A percentile compares a stretch with the other conserved stretches of the same genome.
phyloP scores from a whole-genome alignment of 2,888 invertebrate species.

The Xylocampa areola region DNA sequence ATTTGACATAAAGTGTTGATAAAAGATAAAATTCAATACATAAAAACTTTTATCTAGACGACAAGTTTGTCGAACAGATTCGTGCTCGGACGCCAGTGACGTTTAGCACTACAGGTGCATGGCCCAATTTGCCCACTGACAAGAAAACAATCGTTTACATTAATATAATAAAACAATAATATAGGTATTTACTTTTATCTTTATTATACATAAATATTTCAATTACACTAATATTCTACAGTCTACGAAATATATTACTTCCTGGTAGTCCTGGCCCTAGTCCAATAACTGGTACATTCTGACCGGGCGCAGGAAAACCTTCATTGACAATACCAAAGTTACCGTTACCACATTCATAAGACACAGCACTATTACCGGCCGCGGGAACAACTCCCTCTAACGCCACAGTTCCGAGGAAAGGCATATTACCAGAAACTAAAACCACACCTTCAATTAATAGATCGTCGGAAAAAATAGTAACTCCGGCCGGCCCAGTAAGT shows the following conservation, averaged over 20 bases:
- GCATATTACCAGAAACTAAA: conserved; percentile 63
- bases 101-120: no score
- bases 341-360: conserved; percentile 40
- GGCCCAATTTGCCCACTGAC: no score
- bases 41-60: no score
- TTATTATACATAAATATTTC: conserved; percentile 3
- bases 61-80: no score
- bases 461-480: conserved; percentile 61
- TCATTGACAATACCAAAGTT: conserved; percentile 43
- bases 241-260: conserved; percentile 10
- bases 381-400: conserved; percentile 65
- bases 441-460: conserved; percentile 65
- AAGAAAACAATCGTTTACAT: background rate
- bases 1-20: no score
- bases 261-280: conserved; percentile 1
- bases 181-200: background rate
- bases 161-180: background rate
- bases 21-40: no score
- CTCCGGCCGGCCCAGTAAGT: conserved; percentile 44
- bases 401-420: conserved; percentile 66
- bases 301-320: conserved; percentile 8
- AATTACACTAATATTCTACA: conserved; percentile 8
- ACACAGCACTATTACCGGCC: conserved; percentile 58
- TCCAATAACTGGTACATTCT: conserved; percentile 7
- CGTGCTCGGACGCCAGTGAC: no score